Evolutionary conservation across 2,113 vertebrate species (phyloP), one percentile per base, ranked within the genome.

Genomic region (Mus pahari): DNA sequence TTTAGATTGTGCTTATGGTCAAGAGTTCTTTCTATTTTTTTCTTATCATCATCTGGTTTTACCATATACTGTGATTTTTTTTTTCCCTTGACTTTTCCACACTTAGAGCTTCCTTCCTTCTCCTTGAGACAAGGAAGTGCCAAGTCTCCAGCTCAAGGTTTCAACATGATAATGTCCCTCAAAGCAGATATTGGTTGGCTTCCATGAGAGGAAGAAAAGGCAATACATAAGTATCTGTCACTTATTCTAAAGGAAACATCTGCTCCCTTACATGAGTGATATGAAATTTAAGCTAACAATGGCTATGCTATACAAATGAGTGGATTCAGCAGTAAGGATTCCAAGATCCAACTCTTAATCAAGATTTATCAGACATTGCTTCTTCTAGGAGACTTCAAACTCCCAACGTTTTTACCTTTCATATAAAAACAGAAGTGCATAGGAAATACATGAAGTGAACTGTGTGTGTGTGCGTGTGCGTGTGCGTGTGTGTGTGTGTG

Each of bases 231-330:
- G 24, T 94, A 89, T 19, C 16, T 13, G 48, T 62, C 55, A 22
- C 28, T 12, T 39, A 36, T 64, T 88, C 26, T 87, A 94, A 86
- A 98, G 96, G 97, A 97, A 98, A 97, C 97, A 97, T 86, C 97
- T 98, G 95, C 53, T 82, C 22, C 42, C 55, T 26, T 73, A 58
- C 7, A 1, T 68, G 74, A 95, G 42, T 48, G 33, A 60, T 75
- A 5, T 50, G 55, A 75, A 92, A 73, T 58, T 70, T 93, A 64
- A 60, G n/a, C 81, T 71, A 92, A 96, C 39, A 91, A 86, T 78
- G 48, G 31, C 24, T 1, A 68, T 26, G 55, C 64, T 14, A 48
- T 74, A 89, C 66, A 79, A 92, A 86, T 28, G 33, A 22, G 33
- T 55, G 62, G 89, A 62, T 53, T 79, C 42, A 90, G 24, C 20